A percentile compares a stretch with the other conserved stretches of the same genome.
phyloP scores from a whole-genome alignment of 1,140 invertebrate genomes.

The Andrena cerasifolii region DNA sequence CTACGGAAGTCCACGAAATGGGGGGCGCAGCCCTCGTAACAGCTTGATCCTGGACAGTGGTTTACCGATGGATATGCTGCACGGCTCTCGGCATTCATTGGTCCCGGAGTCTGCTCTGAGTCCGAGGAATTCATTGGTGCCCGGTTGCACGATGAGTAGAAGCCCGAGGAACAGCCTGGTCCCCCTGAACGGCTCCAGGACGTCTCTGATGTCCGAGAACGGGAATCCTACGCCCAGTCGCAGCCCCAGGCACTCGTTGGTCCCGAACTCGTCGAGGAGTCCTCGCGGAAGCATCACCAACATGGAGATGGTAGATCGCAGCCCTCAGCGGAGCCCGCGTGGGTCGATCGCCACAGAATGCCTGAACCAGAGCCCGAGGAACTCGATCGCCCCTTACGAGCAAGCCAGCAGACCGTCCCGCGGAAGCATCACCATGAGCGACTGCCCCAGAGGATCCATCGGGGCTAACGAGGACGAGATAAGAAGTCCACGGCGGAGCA shows the following conservation, averaged over 20 bases:
- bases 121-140: constrained; percentile 83
- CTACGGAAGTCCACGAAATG: background rate
- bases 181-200: constrained; percentile 72
- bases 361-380: constrained; percentile 83
- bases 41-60: constrained; percentile 76
- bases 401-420: constrained; percentile 83
- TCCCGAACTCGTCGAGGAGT: constrained; percentile 83
- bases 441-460: constrained; percentile 83
- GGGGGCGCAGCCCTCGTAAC: constrained; percentile 77
- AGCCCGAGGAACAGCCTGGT: constrained; percentile 86
- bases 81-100: constrained; percentile 80
- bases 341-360: constrained; percentile 83
- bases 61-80: constrained; percentile 70
- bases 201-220: constrained; percentile 73
- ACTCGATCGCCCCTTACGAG: constrained; percentile 82
- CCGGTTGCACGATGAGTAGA: constrained; percentile 83
- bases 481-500: constrained; percentile 85
- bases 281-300: constrained; percentile 82
- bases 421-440: constrained; percentile 83
- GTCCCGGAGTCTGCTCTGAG: constrained; percentile 75
- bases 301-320: constrained; percentile 67
- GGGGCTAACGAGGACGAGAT: constrained; percentile 76
- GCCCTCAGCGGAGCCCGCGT: constrained; percentile 81
- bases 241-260: constrained; percentile 84
- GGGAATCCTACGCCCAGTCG: constrained; percentile 68